Evolutionary conservation across 2,888 invertebrate genomes (phyloP).

Genomic region (Diaperis boleti): DNA sequence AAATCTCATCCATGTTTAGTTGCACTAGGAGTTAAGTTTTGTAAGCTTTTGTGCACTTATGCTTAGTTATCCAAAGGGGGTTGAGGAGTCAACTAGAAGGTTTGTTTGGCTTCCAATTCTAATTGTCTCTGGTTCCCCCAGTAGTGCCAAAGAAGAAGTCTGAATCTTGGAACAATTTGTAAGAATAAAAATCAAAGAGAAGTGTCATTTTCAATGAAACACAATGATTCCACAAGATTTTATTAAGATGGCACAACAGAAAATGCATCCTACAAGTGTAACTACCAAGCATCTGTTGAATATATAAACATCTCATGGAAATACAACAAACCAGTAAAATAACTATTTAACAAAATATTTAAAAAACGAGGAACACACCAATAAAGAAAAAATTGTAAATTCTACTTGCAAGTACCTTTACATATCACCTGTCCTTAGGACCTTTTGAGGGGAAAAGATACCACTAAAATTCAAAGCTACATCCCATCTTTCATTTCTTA

Average conservation of each 20-base stretch:
- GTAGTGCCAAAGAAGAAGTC: conserved; percentile 39
- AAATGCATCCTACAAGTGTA: conserved; percentile 16
- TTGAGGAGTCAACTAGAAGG: neutral
- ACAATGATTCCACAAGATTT: conserved; percentile 6
- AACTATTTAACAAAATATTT: conserved; percentile 12
- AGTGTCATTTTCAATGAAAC: neutral
- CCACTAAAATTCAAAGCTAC: conserved; percentile 15
- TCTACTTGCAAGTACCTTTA: conserved; percentile 22
- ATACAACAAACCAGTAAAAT: conserved; percentile 9
- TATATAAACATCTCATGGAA: conserved; percentile 9
- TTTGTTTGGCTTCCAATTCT: neutral
- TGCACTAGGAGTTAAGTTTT: conserved; percentile 15
- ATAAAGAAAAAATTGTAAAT: conserved; percentile 14
- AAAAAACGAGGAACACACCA: conserved; percentile 33
- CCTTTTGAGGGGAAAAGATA: conserved; percentile 11
- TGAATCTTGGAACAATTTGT: conserved; percentile 21
- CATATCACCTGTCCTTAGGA: conserved; percentile 25
- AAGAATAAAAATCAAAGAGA: conserved; percentile 28
- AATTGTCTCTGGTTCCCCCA: neutral
- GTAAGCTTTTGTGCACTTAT: conserved; percentile 22
- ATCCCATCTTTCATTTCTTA: conserved; percentile 5
- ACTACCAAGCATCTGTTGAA: conserved; percentile 9
- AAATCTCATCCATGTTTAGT: conserved; percentile 21
- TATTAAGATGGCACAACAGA: conserved; percentile 25
- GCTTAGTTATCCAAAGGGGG: neutral